Percentiles rank a stretch among this genome's conserved stretches.
Conservation (phyloP, 1,140 invertebrate genomes). For the Penaeus japonicus region DNA sequence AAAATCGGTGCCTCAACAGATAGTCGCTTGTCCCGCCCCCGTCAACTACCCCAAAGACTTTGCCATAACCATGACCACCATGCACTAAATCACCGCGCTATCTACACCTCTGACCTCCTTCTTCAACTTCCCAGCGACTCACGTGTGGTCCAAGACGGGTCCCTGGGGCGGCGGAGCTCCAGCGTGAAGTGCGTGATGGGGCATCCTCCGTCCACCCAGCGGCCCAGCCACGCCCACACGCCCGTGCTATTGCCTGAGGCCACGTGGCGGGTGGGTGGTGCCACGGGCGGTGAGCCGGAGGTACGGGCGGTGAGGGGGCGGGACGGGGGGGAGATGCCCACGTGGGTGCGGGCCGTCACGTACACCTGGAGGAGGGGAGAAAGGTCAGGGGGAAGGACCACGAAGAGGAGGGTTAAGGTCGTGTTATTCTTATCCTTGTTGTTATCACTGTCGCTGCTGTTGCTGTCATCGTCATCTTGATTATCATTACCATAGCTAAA, state of each 20-base stretch:
- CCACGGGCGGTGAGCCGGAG: conserved; percentile 53
- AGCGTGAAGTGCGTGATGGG: conserved; percentile 69
- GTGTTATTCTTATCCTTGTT: background rate
- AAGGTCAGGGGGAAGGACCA: no score
- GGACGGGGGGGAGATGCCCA: conserved; percentile 54
- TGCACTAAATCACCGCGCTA: no score
- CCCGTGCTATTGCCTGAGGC: conserved; percentile 57
- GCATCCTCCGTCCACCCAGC: conserved; percentile 69
- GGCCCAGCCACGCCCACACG: conserved; percentile 65
- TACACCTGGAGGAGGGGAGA: conserved; percentile 60
- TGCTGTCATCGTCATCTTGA: no score
- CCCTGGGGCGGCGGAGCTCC: conserved; percentile 62
- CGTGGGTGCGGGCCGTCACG: conserved; percentile 54
- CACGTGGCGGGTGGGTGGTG: conserved; percentile 42
- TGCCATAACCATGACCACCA: no score
- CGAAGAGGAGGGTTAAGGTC: no score
- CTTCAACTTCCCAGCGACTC: background rate
- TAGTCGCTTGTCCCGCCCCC: no score
- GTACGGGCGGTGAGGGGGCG: conserved; percentile 54
- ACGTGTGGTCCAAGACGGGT: conserved; percentile 60
- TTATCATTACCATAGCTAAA: no score
- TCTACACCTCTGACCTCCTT: no score
- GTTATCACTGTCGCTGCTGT: background rate
- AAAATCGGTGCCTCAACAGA: no score
- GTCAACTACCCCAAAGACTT: no score